Evolutionary conservation across 1,140 invertebrate species (phyloP), one percentile per base, ranked within the genome.

Genomic region (Onthophagus taurus): DNA sequence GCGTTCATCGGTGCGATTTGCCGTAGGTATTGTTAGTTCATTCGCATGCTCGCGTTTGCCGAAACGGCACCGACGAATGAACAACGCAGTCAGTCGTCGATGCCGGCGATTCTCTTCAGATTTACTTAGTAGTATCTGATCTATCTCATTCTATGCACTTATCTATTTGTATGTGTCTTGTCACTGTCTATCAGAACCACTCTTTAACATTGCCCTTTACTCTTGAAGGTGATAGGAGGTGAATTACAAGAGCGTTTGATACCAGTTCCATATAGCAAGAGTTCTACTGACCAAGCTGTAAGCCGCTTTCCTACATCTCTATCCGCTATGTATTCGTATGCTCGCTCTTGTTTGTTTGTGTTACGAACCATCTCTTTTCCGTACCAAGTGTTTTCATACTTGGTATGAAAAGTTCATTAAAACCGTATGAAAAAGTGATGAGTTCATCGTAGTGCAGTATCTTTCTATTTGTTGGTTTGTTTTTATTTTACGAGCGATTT

Each of bases 161-260:
- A 30, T 33, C 30, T 61, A 54, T 61, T 57, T 59, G 57, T 59
- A 53, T 59, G 53, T 60, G 54, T 61, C 53, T n/a, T 60, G 44
- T 54, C 58, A 58, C 59, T 61, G 53, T 63, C 61, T 63, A 55
- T 61, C 57, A 16, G 51, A 56, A 65, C 53, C 61, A 62, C 61
- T 65, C 63, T 65, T n/a, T 63, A 63, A 64, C 58, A 55, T 63
- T 63, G 52, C 61, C 60, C 58, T 63, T 65, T 63, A 50, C 76
- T 79, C 79, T 83, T 83, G 77, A 89, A 93, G 89, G 89, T 92
- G 81, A 95, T 95, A 89, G 89, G 89, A 85, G 90, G 90, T 81
- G 89, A 93, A 81, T 91, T 93, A 80, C 90, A 95, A 87, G 90
- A 93, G 80, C 88, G 90, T 78, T 89, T 95, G 83, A 94, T 95